Percentiles rank a stretch among this genome's conserved stretches.
Evolutionary conservation across 2,888 invertebrate species (phyloP).

Genomic region (Chironomus riparius): DNA sequence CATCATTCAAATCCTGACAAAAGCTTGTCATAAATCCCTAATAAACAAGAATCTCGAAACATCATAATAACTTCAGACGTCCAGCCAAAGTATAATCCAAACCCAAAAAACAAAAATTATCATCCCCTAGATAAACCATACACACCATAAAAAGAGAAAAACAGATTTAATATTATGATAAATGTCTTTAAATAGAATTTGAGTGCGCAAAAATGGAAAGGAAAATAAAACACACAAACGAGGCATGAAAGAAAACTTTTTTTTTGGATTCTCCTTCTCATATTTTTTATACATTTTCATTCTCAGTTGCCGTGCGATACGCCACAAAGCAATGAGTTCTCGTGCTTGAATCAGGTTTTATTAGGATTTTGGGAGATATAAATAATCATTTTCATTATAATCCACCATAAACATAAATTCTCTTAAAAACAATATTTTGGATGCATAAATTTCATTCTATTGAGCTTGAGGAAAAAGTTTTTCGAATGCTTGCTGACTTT

Average conservation of each 20-base stretch:
- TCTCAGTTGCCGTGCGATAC: no score
- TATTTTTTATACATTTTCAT: no score
- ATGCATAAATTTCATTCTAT: conserved; percentile 9
- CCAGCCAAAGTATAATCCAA: background rate
- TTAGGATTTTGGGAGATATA: conserved; percentile 22
- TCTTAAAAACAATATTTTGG: conserved; percentile 16
- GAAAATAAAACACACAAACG: background rate
- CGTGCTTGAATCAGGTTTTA: conserved; percentile 1
- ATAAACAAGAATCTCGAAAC: no score
- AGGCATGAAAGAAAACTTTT: background rate
- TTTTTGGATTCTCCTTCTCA: no score
- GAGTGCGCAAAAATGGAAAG: background rate
- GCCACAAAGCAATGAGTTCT: background rate
- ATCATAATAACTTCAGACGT: no score
- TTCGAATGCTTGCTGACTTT: background rate
- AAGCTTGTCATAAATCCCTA: no score
- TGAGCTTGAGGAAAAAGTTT: background rate
- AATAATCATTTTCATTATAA: conserved; percentile 25
- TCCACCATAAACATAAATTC: conserved; percentile 23
- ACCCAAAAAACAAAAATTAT: background rate
- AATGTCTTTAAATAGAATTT: conserved; percentile 1
- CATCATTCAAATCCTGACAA: no score
- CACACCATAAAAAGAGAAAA: background rate
- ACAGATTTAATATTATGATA: conserved; percentile 9
- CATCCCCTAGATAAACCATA: background rate